phyloP scores from a whole-genome alignment of 30 jellyfish, hydroid and myxozoan species.

The Hydra vulgaris region DNA sequence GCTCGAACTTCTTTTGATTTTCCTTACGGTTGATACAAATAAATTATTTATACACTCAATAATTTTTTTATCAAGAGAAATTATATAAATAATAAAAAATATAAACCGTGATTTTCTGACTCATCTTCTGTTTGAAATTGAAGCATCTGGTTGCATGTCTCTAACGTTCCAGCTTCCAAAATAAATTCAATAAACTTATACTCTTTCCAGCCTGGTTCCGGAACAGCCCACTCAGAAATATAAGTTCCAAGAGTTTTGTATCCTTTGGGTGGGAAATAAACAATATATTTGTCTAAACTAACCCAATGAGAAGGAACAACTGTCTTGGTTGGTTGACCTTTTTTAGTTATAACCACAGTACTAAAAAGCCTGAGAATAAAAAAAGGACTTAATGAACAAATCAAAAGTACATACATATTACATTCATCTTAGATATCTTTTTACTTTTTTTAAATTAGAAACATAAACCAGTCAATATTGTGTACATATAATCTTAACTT shows the following conservation, averaged over 20 bases:
- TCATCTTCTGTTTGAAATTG: neutral
- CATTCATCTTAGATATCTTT: neutral
- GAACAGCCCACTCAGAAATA: constrained; percentile 11
- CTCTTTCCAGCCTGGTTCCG: constrained; percentile 8
- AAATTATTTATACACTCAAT: neutral
- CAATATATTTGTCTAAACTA: neutral
- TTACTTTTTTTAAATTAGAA: neutral
- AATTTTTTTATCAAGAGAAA: neutral
- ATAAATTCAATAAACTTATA: constrained; percentile 6
- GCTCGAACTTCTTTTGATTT: neutral
- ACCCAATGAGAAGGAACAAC: constrained; percentile 12
- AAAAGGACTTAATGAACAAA: neutral
- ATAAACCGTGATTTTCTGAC: neutral
- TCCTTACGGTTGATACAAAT: neutral
- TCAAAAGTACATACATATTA: neutral
- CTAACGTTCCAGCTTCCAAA: constrained; percentile 1
- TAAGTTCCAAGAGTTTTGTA: no score
- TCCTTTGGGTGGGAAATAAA: constrained; percentile 9
- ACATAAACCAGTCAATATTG: neutral
- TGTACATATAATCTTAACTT: neutral
- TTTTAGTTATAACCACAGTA: neutral
- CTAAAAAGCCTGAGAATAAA: neutral
- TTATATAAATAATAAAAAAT: no score
- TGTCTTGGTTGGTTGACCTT: neutral
- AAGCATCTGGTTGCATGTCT: neutral